A percentile compares a stretch with the other conserved stretches of the same genome.
Evolutionary conservation across 2,797 vertebrate genomes (phyloP).

Genomic region (Premnoplex brunnescens): DNA sequence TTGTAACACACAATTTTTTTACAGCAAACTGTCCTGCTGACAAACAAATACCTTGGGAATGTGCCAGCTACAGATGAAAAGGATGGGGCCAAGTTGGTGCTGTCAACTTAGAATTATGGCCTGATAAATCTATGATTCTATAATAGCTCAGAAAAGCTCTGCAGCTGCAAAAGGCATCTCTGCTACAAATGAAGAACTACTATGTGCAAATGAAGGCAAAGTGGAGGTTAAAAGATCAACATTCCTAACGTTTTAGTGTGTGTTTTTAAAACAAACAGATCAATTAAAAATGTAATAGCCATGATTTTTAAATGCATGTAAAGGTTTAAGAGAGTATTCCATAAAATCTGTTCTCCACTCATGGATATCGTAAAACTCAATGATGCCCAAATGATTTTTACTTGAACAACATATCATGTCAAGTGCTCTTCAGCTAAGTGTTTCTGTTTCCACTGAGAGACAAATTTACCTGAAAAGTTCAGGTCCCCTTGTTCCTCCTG

Average conservation of each 20-base stretch:
- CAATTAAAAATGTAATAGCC: background rate
- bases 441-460: background rate
- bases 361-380: background rate
- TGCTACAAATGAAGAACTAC: background rate
- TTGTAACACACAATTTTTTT: background rate
- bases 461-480: constrained; percentile 83
- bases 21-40: background rate
- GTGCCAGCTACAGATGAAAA: background rate
- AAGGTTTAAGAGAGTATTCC: background rate
- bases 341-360: background rate
- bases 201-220: background rate
- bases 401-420: background rate
- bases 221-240: background rate
- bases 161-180: background rate
- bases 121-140: background rate
- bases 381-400: background rate
- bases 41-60: background rate
- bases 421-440: background rate
- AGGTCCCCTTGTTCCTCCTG: constrained; percentile 87
- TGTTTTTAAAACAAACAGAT: background rate
- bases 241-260: background rate
- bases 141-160: background rate
- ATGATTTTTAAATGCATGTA: background rate
- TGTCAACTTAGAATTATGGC: background rate
- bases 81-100: background rate